Evolutionary conservation across 2,797 vertebrate genomes (phyloP).

Genomic region (Trematomus bernacchii): DNA sequence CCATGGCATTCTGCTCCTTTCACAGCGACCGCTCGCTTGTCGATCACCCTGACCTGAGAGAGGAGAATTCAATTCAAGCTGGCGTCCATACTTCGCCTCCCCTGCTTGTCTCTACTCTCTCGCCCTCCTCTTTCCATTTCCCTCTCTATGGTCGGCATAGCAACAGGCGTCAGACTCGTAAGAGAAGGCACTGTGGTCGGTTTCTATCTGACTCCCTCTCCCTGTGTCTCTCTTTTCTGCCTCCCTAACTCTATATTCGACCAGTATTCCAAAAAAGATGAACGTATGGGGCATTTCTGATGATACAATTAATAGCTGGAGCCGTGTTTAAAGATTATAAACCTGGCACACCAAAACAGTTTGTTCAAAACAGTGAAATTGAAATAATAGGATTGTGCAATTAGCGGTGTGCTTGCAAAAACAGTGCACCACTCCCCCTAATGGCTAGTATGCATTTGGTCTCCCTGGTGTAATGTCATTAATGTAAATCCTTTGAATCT

Average conservation of each 20-base stretch:
- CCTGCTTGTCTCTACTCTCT: slow-evolving; percentile 42
- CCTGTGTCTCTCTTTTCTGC: slow-evolving; percentile 40
- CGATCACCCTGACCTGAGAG: slow-evolving; percentile 71
- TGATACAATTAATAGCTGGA: background rate
- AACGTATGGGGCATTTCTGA: slow-evolving; percentile 26
- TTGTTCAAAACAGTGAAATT: slow-evolving; percentile 17
- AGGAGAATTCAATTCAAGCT: slow-evolving; percentile 67
- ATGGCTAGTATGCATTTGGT: slow-evolving; percentile 39
- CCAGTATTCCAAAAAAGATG: slow-evolving; percentile 48
- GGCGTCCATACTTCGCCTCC: slow-evolving; percentile 63
- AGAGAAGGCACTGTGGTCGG: slow-evolving; percentile 80
- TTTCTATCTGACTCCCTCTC: slow-evolving; percentile 58
- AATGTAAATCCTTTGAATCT: slow-evolving; percentile 20
- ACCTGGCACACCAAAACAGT: background rate
- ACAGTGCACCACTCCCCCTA: slow-evolving; percentile 43
- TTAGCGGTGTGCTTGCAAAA: slow-evolving; percentile 6
- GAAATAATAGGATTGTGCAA: slow-evolving; percentile 20
- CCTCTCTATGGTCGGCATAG: slow-evolving; percentile 86
- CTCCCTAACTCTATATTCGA: slow-evolving; percentile 47
- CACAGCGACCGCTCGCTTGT: slow-evolving; percentile 60
- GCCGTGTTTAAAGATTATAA: background rate
- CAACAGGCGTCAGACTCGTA: slow-evolving; percentile 86
- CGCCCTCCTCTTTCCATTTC: slow-evolving; percentile 67
- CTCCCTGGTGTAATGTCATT: slow-evolving; percentile 24
- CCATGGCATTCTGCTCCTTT: slow-evolving; percentile 66